A percentile compares a stretch with the other conserved stretches of the same genome.
Conservation (phyloP, 2,113 vertebrate genomes). For the Brachypteracias leptosomus region DNA sequence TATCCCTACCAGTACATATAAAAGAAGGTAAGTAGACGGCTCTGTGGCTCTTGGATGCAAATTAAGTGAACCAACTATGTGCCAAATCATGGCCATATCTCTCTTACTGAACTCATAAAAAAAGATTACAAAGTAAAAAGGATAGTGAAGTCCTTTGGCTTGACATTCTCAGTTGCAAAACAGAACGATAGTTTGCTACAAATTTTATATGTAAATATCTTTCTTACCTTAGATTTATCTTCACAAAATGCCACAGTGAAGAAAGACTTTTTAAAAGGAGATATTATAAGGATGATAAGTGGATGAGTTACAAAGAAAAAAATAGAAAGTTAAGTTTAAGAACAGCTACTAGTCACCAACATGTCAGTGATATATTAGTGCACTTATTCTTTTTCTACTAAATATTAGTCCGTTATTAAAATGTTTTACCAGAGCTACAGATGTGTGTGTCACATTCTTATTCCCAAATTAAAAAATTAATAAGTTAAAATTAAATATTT, state of each 20-base stretch:
- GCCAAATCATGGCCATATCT: not conserved
- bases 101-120: not conserved
- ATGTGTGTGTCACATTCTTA: not conserved
- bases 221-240: not conserved
- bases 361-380: not conserved
- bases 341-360: not conserved
- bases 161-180: not conserved
- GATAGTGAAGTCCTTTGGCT: not conserved
- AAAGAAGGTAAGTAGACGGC: not conserved
- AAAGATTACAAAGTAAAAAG: not conserved
- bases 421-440: not conserved
- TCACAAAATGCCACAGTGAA: not conserved
- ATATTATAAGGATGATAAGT: not conserved
- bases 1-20: not conserved
- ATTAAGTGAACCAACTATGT: not conserved
- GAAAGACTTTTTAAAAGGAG: not conserved
- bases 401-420: not conserved
- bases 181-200: not conserved
- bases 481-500: not conserved
- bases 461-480: not conserved
- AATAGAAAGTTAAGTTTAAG: not conserved
- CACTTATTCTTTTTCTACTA: not conserved
- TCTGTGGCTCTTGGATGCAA: constrained; percentile 18
- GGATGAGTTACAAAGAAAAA: not conserved
- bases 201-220: not conserved